Evolutionary conservation across 2,113 vertebrate genomes (phyloP).

Genomic region (Mixornis gularis): DNA sequence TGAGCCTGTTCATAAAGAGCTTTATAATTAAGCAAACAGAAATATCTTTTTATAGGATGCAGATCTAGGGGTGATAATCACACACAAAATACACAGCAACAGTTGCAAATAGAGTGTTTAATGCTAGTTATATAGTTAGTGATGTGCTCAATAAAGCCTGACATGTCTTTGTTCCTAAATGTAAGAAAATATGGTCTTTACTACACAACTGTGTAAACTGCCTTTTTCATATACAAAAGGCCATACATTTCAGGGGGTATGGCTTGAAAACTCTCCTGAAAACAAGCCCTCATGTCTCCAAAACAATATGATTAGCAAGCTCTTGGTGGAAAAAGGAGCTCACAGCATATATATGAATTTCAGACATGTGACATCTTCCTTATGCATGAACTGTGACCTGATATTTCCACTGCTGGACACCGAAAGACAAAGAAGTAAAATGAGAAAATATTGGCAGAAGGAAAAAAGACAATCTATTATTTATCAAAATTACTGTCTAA

Average conservation of each 20-base stretch:
- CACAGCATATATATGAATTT: neutral
- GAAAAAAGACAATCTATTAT: neutral
- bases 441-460: neutral
- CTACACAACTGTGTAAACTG: slow-evolving; percentile 67
- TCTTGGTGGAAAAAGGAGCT: neutral
- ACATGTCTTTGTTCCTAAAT: slow-evolving; percentile 77
- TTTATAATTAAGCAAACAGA: slow-evolving; percentile 88
- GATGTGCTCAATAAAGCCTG: slow-evolving; percentile 77
- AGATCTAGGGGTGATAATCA: slow-evolving; percentile 83
- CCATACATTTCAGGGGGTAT: slow-evolving; percentile 49
- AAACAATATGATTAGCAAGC: neutral
- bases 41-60: slow-evolving; percentile 86
- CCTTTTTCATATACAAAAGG: slow-evolving; percentile 61
- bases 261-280: slow-evolving; percentile 23
- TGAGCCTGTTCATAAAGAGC: slow-evolving; percentile 81
- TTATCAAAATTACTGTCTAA: neutral
- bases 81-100: slow-evolving; percentile 83
- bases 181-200: slow-evolving; percentile 74
- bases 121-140: slow-evolving; percentile 79
- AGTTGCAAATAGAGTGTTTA: slow-evolving; percentile 83
- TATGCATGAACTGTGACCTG: neutral
- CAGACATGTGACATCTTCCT: neutral
- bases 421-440: neutral
- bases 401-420: neutral
- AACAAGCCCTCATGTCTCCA: neutral